Conservation (phyloP, 2,113 vertebrate species). For the Polypterus senegalus region DNA sequence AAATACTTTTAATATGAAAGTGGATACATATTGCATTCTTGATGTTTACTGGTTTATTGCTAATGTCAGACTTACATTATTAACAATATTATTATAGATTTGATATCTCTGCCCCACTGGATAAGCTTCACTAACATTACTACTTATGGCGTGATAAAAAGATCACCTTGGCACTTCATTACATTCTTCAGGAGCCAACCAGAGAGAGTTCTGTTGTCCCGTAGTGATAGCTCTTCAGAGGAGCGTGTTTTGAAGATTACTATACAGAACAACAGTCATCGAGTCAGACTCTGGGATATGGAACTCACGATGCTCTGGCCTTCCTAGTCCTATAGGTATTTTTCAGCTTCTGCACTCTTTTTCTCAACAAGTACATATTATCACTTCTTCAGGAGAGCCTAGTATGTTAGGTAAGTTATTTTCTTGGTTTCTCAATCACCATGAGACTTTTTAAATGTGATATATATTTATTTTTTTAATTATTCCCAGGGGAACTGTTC, state of each 20-base stretch:
- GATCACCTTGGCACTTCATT: constrained; percentile 32
- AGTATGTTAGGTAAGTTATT: constrained; percentile 72
- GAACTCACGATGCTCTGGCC: constrained; percentile 60
- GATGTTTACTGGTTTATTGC: too few species aligned
- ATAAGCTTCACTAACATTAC: too few species aligned
- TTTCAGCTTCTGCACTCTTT: constrained; percentile 95
- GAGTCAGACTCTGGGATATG: constrained; percentile 77
- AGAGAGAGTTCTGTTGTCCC: constrained; percentile 61
- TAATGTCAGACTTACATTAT: too few species aligned
- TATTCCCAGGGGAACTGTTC: constrained; percentile 70
- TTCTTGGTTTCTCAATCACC: background rate
- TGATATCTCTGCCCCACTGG: too few species aligned
- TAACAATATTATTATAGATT: too few species aligned
- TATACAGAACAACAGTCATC: constrained; percentile 77
- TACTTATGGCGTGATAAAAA: constrained; percentile 32
- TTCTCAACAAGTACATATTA: constrained; percentile 94
- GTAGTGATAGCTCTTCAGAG: constrained; percentile 59
- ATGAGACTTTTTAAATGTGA: background rate
- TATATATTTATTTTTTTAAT: background rate
- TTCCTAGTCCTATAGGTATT: constrained; percentile 87
- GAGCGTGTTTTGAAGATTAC: constrained; percentile 78
- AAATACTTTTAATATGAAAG: too few species aligned
- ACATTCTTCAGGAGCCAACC: constrained; percentile 43
- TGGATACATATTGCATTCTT: too few species aligned
- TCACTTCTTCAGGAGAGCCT: constrained; percentile 81